Base-by-base conservation (phyloP, 1,140 invertebrate species). In the Drosophila chauvacae region DNA sequence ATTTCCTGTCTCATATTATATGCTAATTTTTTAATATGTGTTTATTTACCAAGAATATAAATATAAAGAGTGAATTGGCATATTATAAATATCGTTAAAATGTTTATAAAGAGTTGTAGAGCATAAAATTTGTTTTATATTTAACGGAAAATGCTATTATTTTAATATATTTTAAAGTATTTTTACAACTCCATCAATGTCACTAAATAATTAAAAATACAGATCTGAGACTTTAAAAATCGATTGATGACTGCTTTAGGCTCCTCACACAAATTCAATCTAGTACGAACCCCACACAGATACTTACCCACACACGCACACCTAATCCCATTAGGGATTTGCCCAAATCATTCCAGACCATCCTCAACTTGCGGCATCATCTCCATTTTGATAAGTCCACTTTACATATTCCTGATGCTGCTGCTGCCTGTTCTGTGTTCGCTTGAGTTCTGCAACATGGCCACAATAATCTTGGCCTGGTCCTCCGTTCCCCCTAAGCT, bases 321-420 rank as follows among this genome's bases (percentile, higher is more conserved):
- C 70, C 41, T 72, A 72, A 60, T 60, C 44, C 68, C 70, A 73
- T 73, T 73, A 73, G n/a, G 70, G 68, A 73, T 59, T 66, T 77
- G 41, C 55, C 62, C 26, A 68, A 77, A 66, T 77, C 53, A 59
- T 64, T 68, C 33, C 71, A 41, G 51, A 61, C 33, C 45, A 56
- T 42, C 62, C 72, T 41, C 55, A 65, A 63, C 47, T 73, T 70
- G 62, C 56, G 41, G 55, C 62, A 59, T 78, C 60, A 59, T 53
- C 65, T 83, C 48, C 77, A 77, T 88, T 87, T 88, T 88, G 68
- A 80, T 80, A 76, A 73, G 66, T 80, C 76, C 77, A 73, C 71
- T 82, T 75, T 69, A 79, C 66, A 71, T 63, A 55, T 72, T 59
- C 51, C 58, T 39, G 14, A 13, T 30, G 47, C 18, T 62, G 61